These are phyloP conservation scores for Dendronephthya gigantea DNA, from an alignment of 64 coral and sea anemone species.

Conservation along the genomic window DNA sequence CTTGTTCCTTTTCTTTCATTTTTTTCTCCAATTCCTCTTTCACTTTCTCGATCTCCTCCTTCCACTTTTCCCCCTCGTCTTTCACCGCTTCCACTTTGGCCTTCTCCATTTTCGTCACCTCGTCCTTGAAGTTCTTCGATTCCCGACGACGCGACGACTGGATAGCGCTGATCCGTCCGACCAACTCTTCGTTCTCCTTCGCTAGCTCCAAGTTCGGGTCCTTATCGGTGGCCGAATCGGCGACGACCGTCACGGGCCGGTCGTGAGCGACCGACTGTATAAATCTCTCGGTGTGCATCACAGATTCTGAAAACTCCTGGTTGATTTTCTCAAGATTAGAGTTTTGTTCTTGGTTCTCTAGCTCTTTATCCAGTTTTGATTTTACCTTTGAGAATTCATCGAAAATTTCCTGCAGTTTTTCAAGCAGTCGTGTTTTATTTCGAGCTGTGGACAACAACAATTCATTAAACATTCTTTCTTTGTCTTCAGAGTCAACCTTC, in stretches of 20 bases:
- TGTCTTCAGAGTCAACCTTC: background rate
- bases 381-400: background rate
- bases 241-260: background rate
- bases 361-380: background rate
- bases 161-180: background rate
- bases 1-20: background rate
- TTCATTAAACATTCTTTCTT: slow-evolving; percentile 8
- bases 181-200: background rate
- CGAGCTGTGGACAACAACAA: background rate
- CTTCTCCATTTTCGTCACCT: background rate
- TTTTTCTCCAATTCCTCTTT: background rate
- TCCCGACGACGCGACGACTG: background rate
- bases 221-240: background rate
- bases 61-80: background rate
- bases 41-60: background rate
- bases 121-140: background rate
- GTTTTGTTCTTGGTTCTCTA: background rate
- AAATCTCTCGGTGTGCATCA: background rate
- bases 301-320: background rate
- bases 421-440: background rate
- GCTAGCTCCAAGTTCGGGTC: background rate
- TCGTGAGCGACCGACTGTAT: background rate
- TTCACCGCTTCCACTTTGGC: background rate
- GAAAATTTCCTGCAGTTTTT: background rate
- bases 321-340: background rate